Evolutionary conservation across 2,888 invertebrate species (phyloP).

Genomic region (Empis livida): DNA sequence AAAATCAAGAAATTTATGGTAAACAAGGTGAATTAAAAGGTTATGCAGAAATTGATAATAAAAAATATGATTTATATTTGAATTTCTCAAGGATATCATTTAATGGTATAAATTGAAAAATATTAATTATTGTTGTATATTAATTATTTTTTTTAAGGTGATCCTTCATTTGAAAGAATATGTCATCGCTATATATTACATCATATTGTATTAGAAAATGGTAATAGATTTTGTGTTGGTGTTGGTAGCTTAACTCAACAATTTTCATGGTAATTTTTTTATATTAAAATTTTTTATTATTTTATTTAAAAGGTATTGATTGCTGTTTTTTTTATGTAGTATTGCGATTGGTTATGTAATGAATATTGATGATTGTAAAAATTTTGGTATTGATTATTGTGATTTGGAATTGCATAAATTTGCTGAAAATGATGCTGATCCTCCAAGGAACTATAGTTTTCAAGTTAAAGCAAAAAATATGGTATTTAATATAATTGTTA

Average conservation of each 20-base stretch:
- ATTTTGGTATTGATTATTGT: constrained; percentile 35
- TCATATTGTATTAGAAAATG: constrained; percentile 54
- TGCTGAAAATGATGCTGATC: constrained; percentile 41
- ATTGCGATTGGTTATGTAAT: constrained; percentile 50
- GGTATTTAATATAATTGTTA: constrained; percentile 38
- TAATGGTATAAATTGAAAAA: not conserved
- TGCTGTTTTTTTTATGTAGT: constrained; percentile 26
- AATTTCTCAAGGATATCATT: constrained; percentile 43
- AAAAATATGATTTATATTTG: constrained; percentile 38
- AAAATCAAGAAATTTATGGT: not conserved
- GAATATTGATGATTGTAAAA: constrained; percentile 28
- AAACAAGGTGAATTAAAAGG: constrained; percentile 52
- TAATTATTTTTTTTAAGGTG: not conserved
- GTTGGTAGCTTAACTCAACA: constrained; percentile 50
- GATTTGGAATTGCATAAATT: constrained; percentile 47
- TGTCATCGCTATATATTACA: constrained; percentile 51
- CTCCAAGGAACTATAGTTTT: constrained; percentile 50
- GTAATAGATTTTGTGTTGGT: constrained; percentile 52
- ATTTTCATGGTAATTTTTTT: constrained; percentile 47
- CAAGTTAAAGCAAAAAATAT: constrained; percentile 42
- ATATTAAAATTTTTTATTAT: constrained; percentile 14
- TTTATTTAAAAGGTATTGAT: not conserved
- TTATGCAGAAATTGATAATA: constrained; percentile 41
- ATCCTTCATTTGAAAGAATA: no score
- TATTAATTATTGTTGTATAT: not conserved